A percentile compares a stretch with the other conserved stretches of the same genome.
Evolutionary conservation across 1,140 invertebrate species (phyloP).

Genomic region (Trachymyrmex septentrionalis): DNA sequence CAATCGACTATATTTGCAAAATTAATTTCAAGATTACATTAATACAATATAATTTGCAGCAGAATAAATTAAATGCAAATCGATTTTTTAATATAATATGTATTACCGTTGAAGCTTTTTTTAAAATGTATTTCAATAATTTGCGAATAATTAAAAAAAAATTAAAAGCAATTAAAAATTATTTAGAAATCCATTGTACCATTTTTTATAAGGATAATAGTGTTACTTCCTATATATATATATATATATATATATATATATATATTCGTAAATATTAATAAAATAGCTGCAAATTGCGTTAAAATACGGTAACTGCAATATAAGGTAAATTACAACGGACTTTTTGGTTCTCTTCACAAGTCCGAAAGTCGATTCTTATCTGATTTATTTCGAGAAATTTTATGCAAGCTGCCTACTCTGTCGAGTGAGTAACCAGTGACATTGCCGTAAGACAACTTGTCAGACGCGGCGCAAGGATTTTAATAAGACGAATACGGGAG

Average conservation of each 20-base stretch:
- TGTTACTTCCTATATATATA: not conserved
- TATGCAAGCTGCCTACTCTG: constrained; percentile 5
- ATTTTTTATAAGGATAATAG: not conserved
- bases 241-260: no score
- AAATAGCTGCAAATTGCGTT: not conserved
- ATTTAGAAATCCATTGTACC: not conserved
- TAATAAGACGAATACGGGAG: constrained; percentile 47
- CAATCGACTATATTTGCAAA: not conserved
- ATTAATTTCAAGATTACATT: not conserved
- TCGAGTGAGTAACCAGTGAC: constrained; percentile 50
- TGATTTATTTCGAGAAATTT: constrained; percentile 23
- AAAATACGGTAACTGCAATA: not conserved
- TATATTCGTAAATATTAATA: not conserved
- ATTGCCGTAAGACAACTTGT: constrained; percentile 65
- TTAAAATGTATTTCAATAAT: not conserved
- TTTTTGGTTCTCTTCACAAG: constrained; percentile 18
- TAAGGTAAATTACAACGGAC: not conserved
- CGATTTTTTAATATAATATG: not conserved
- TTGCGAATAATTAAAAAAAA: not conserved
- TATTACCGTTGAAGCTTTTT: not conserved
- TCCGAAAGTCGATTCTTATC: constrained; percentile 50
- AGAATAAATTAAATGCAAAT: not conserved
- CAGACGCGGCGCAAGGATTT: constrained; percentile 56
- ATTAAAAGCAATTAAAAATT: not conserved
- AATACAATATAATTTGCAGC: not conserved